Conservation (phyloP, 2,113 vertebrate species). For the Origma solitaria region DNA sequence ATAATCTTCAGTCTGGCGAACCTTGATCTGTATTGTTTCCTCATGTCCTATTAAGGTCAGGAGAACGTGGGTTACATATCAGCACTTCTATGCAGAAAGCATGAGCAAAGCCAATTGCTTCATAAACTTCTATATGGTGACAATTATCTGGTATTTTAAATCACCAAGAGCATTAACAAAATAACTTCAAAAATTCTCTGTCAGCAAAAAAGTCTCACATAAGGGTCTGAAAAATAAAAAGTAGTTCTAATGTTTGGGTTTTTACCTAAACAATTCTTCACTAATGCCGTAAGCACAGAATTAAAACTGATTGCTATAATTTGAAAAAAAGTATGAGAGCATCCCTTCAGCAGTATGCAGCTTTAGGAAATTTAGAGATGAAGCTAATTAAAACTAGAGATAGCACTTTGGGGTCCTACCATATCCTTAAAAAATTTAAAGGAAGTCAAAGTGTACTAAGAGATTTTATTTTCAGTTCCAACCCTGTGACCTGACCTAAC, state of each 20-base stretch:
- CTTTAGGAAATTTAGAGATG: not conserved
- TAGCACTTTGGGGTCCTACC: not conserved
- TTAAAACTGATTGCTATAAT: not conserved
- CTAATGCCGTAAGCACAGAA: not conserved
- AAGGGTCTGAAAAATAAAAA: not conserved
- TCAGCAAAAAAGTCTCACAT: not conserved
- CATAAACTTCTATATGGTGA: not conserved
- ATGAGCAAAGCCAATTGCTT: not conserved
- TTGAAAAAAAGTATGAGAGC: constrained; percentile 2
- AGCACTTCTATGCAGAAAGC: not conserved
- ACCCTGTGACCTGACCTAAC: not conserved
- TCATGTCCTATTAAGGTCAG: constrained; percentile 72
- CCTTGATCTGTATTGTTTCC: constrained; percentile 86
- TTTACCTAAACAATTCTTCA: not conserved
- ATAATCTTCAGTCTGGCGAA: constrained; percentile 91
- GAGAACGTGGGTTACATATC: not conserved
- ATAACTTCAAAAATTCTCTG: not conserved
- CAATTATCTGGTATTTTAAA: not conserved
- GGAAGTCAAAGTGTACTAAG: not conserved
- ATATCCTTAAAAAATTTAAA: not conserved
- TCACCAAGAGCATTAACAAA: not conserved
- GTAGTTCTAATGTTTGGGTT: not conserved
- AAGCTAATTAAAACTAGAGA: not conserved
- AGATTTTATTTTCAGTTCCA: not conserved
- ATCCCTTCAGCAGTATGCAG: not conserved